phyloP scores from a whole-genome alignment of 2,113 vertebrate species.

The Hypanus sabinus region DNA sequence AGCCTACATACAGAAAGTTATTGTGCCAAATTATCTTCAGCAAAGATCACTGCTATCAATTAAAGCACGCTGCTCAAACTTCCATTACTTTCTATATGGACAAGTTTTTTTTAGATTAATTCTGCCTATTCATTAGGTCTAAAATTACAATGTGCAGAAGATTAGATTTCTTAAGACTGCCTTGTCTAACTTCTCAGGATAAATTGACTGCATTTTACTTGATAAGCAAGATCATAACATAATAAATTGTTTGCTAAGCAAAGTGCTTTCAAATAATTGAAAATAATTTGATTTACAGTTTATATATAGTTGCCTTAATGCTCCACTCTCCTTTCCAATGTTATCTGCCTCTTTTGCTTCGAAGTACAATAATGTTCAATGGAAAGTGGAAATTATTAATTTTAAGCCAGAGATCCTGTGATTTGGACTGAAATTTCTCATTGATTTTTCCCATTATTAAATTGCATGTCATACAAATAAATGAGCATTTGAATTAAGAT shows the following conservation, averaged over 20 bases:
- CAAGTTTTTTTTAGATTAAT: neutral
- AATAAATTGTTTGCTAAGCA: conserved; percentile 9
- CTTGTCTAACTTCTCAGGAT: neutral
- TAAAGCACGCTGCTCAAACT: neutral
- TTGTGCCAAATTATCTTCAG: neutral
- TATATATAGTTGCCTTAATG: neutral
- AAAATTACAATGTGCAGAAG: neutral
- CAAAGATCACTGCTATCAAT: neutral
- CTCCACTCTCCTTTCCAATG: neutral
- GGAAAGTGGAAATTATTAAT: neutral
- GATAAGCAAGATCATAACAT: neutral
- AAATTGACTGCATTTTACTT: conserved; percentile 17
- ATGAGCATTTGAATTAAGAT: neutral
- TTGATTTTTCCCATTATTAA: neutral
- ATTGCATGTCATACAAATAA: neutral
- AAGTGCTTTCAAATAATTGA: neutral
- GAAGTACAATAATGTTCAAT: neutral
- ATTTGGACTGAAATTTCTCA: neutral
- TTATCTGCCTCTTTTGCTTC: neutral
- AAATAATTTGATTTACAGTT: neutral
- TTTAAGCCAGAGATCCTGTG: neutral
- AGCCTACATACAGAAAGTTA: neutral
- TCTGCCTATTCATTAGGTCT: neutral
- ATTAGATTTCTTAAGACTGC: neutral
- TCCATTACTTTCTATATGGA: neutral